A percentile compares a stretch with the other conserved stretches of the same genome.
These are phyloP conservation scores for Trachurus trachurus DNA, from an alignment of 2,797 vertebrate genomes.

Conservation along the genomic window DNA sequence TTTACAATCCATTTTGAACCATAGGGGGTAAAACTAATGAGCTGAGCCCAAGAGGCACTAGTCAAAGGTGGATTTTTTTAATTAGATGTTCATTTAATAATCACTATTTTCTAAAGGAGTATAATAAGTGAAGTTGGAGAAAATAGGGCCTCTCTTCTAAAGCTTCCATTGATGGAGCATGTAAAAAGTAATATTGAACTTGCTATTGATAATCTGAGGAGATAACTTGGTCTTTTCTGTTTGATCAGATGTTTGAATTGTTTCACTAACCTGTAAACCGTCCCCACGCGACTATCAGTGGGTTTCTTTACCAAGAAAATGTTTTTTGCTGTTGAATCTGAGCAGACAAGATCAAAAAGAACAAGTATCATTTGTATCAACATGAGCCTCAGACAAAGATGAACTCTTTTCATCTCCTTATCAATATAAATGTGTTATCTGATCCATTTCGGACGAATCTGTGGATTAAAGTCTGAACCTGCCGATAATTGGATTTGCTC, in stretches of 20 bases:
- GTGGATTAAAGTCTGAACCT: slow-evolving; percentile 65
- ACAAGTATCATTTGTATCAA: neutral
- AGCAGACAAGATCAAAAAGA: neutral
- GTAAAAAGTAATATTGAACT: slow-evolving; percentile 25
- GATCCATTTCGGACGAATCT: slow-evolving; percentile 45
- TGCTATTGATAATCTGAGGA: slow-evolving; percentile 12
- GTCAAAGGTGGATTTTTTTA: slow-evolving; percentile 64
- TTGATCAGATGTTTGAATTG: neutral
- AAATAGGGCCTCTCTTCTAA: slow-evolving; percentile 12
- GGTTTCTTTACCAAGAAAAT: neutral
- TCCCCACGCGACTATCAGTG: neutral
- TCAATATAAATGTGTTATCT: slow-evolving; percentile 13
- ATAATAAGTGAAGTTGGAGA: slow-evolving; percentile 43
- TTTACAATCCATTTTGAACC: slow-evolving; percentile 71
- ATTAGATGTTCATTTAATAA: slow-evolving; percentile 56
- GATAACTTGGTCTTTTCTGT: neutral
- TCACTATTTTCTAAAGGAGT: slow-evolving; percentile 43
- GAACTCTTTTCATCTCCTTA: neutral
- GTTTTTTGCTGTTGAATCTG: neutral
- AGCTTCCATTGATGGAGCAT: slow-evolving; percentile 38
- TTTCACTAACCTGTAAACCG: neutral
- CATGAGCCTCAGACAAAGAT: neutral
- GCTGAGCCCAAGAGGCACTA: slow-evolving; percentile 51
- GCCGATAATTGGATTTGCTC: slow-evolving; percentile 73
- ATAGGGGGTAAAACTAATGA: slow-evolving; percentile 68